Base-by-base conservation (phyloP, 2,888 invertebrate species). In the Dasysyrphus tricinctus region DNA sequence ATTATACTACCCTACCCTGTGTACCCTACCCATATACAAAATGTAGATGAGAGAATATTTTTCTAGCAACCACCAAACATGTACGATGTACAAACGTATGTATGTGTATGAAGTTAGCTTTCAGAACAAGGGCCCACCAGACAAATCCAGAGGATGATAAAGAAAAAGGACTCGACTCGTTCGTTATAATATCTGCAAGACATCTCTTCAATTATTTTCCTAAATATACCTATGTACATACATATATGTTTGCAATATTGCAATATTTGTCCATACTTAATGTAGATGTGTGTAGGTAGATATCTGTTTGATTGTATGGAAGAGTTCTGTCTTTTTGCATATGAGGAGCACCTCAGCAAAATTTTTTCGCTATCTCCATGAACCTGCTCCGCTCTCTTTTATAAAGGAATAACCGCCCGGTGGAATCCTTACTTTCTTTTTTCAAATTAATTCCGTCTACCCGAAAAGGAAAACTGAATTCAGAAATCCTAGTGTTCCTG, bases 111-210 rank as follows among this genome's bases (percentile, higher is more conserved):
- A 59, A 86, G 86, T 78, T 86, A 86, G 82, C 86, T 86, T 86
- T 82, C 54, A 44, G 24, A 85, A 81, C 73, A 74, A 69, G 81
- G 73, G 74, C 70, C 81, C 34, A 78, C 77, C 74, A 73, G 70
- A 81, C 81, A 85, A 74, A 81, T 85, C 77, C 69, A 70, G 74
- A 85, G 54, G 82, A 75, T 72, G 82, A 75, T 82, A 82, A 82
- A 82, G 82, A 79, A 86, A 81, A 77, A 81, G 73, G 81, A 85
- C 81, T 81, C 77, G 81, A 75, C 86, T 86, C 78, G 78, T 81
- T 86, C 81, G 81, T 82, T 86, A 82, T 78, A 86, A 82, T 82
- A 86, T 82, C 65, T 78, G 78, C 82, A 82, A 86, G 86, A 86
- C 82, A 82, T 86, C 78, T 82, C 86, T 75, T 82, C 86, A 82